Evolutionary conservation across 2,797 vertebrate genomes (phyloP), one percentile per base, ranked within the genome.

Genomic region (Notolabrus celidotus): DNA sequence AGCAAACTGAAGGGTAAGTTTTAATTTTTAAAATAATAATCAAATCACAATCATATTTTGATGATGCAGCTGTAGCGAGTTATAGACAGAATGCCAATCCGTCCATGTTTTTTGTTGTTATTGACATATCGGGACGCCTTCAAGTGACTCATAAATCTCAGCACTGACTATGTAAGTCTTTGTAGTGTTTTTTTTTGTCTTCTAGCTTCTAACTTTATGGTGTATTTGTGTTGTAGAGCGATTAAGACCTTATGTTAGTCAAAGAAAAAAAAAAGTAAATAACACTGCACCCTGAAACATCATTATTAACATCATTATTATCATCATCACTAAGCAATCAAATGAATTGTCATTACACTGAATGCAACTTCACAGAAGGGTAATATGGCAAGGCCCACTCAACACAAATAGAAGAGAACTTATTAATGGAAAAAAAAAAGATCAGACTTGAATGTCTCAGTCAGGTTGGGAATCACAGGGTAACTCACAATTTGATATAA

Each of bases 41-140:
- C 6, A 51, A 60, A n/a, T n/a, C n/a, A n/a, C n/a, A n/a, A n/a
- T n/a, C n/a, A n/a, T n/a, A n/a, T n/a, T n/a, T n/a, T n/a, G n/a
- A n/a, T n/a, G n/a, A n/a, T n/a, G 6, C 10, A 45, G 5, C 33
- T 39, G 36, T 19, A 29, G 16, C 11, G 25, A 2, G 5, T 38
- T 71, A 7, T 20, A 10, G 1, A 47, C 2, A 17, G 4, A 29
- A 31, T 31, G 15, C 2, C 45, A 25, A 72, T 31, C 6, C 14
- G 7, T 39, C 6, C 6, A 17, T 20, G 5, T 6, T 4, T n/a
- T 19, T 16, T 15, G 19, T 22, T 33, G 23, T 34, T 56, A 19
- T 41, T 52, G 16, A 60, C 58, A 25, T 52, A 15, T 8, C 7
- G 27, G 45, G 73, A 50, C 76, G 65, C 73, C 11, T 83, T 77